phyloP scores from a whole-genome alignment of 2,113 vertebrate species.

The Zeus faber region DNA sequence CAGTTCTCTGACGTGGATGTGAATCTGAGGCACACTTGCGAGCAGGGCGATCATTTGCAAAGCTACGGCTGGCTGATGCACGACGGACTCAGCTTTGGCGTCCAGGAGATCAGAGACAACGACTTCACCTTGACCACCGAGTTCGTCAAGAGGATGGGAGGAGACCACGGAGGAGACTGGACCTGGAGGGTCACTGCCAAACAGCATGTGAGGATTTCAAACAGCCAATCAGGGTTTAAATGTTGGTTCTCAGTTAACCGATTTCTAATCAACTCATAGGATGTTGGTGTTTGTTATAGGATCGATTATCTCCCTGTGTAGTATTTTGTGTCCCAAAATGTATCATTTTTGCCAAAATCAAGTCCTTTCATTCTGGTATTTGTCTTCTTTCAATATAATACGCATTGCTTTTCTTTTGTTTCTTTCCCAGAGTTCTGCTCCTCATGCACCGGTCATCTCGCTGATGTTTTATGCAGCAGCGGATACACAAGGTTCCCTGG shows the following conservation, averaged over 20 bases:
- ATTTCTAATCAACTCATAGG: too few species aligned
- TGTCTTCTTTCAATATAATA: neutral
- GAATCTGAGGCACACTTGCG: conserved; percentile 86
- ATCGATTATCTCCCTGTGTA: too few species aligned
- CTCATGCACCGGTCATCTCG: conserved; percentile 79
- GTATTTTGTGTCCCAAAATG: too few species aligned
- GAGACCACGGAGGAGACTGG: conserved; percentile 92
- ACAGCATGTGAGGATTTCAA: conserved; percentile 77
- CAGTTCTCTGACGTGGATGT: conserved; percentile 76
- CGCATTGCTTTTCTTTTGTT: conserved; percentile 12
- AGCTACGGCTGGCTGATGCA: conserved; percentile 91
- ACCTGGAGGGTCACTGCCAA: conserved; percentile 89
- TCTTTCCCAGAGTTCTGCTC: conserved; percentile 53
- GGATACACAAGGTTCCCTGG: conserved; percentile 81
- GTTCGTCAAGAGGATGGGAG: conserved; percentile 87
- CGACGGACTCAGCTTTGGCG: conserved; percentile 86
- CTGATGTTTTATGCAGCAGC: conserved; percentile 92
- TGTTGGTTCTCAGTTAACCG: too few species aligned
- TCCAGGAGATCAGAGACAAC: conserved; percentile 85
- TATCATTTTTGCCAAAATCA: too few species aligned
- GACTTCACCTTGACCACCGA: conserved; percentile 83
- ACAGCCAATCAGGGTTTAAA: too few species aligned
- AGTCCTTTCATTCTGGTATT: neutral
- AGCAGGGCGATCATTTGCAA: conserved; percentile 82
- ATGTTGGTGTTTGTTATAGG: too few species aligned